Conservation (phyloP, 2,888 invertebrate species). For the Polydrusus pterygomalis region DNA sequence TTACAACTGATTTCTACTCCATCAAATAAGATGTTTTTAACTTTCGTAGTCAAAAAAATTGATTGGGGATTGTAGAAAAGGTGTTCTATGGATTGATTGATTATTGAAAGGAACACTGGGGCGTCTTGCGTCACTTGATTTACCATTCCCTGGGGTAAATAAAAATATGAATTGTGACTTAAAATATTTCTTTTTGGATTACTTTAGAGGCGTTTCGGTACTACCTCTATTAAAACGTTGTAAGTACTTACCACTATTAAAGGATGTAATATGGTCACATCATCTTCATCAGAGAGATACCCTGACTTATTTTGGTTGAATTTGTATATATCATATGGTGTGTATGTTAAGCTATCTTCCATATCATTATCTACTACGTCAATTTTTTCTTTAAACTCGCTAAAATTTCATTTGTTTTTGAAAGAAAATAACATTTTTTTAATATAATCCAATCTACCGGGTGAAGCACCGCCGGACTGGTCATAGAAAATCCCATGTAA, state of each 20-base stretch:
- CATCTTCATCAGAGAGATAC: slow-evolving; percentile 84
- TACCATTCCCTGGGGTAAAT: slow-evolving; percentile 72
- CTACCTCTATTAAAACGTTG: too few species aligned
- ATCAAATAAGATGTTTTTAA: slow-evolving; percentile 83
- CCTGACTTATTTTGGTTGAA: slow-evolving; percentile 81
- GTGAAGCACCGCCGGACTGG: too few species aligned
- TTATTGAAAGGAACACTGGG: slow-evolving; percentile 79
- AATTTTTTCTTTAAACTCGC: slow-evolving; percentile 89
- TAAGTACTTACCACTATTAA: slow-evolving; percentile 78
- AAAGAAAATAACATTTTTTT: not conserved
- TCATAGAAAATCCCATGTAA: too few species aligned
- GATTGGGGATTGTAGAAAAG: slow-evolving; percentile 80
- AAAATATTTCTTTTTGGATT: too few species aligned
- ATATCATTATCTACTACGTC: slow-evolving; percentile 82
- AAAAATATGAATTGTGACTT: not conserved
- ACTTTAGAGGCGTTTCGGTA: too few species aligned
- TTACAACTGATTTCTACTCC: slow-evolving; percentile 84
- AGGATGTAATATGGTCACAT: slow-evolving; percentile 81
- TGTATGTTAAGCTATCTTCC: slow-evolving; percentile 84
- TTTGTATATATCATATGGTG: slow-evolving; percentile 79
- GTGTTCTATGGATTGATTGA: slow-evolving; percentile 80
- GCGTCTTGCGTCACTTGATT: slow-evolving; percentile 77
- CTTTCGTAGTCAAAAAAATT: slow-evolving; percentile 79
- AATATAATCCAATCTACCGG: too few species aligned
- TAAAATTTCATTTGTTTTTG: slow-evolving; percentile 64